Evolutionary conservation across 2,113 vertebrate species (phyloP).

Genomic region (Proterorhinus semilunaris): DNA sequence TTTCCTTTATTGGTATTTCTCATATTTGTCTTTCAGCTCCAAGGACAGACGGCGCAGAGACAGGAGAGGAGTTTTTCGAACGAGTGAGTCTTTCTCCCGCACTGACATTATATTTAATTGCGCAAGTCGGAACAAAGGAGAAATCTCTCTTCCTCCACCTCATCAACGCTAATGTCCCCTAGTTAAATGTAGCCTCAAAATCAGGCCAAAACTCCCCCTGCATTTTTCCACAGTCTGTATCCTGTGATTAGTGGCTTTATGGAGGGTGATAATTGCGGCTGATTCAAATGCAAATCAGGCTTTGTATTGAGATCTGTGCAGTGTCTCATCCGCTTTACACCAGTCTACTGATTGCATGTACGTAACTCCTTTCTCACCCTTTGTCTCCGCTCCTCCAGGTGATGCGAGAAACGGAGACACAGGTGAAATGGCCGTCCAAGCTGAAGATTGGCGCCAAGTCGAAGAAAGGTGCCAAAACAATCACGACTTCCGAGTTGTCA

Average conservation of each 20-base stretch:
- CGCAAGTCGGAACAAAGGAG: slow-evolving; percentile 7
- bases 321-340: slow-evolving; percentile 15
- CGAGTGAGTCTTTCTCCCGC: slow-evolving; percentile 62
- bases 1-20: not conserved
- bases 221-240: slow-evolving; percentile 31
- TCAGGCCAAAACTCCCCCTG: slow-evolving; percentile 13
- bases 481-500: not conserved
- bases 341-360: slow-evolving; percentile 13
- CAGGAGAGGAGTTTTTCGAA: slow-evolving; percentile 78
- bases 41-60: slow-evolving; percentile 50
- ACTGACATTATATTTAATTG: slow-evolving; percentile 4
- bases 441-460: slow-evolving; percentile 83
- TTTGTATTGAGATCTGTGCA: slow-evolving; percentile 43
- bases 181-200: slow-evolving; percentile 22
- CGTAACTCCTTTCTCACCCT: slow-evolving; percentile 12
- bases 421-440: slow-evolving; percentile 85
- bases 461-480: slow-evolving; percentile 75
- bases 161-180: slow-evolving; percentile 5
- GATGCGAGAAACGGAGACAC: slow-evolving; percentile 80
- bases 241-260: slow-evolving; percentile 48
- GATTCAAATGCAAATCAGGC: slow-evolving; percentile 62
- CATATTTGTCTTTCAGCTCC: slow-evolving; percentile 61
- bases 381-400: slow-evolving; percentile 65
- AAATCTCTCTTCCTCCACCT: slow-evolving; percentile 1
- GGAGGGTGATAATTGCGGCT: slow-evolving; percentile 39